Evolutionary conservation across 2,797 vertebrate genomes (phyloP), one percentile per base, ranked within the genome.

Genomic region (Crenichthys baileyi): DNA sequence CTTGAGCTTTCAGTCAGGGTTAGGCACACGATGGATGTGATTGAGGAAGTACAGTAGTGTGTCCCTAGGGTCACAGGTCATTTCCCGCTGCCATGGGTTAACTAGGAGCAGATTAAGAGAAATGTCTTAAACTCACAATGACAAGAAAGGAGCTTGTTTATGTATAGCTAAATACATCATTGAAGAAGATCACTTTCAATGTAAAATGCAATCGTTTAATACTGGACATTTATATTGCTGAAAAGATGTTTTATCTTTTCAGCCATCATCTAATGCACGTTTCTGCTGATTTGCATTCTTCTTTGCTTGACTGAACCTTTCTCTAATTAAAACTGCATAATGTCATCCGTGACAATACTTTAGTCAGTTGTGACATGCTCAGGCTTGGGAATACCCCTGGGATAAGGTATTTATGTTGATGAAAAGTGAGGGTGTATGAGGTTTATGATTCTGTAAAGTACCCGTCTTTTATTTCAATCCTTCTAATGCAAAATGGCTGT

Each of bases 41-140:
- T 92, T 92, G 90, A 91, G 90, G 91, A 93, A 94, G 94, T 95
- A 95, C 94, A 95, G 94, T 95, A 95, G 93, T 92, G 89, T 80
- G 80, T 92, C 91, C 90, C 87, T 29, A 39, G 74, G 87, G 88
- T 90, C 87, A 87, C 91, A 93, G 93, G 90, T 94, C 87, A 90
- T 90, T 95, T 95, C 93, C 95, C 94, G 74, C 90, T 94, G 91
- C 87, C 88, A 87, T 18, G 0, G 86, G 91, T 93, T 93, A 92
- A 93, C 90, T 70, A 91, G 85, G 83, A 93, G 78, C 91, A 93
- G 92, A 93, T 93, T 91, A 94, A 84, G 87, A 90, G 84, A 94
- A 92, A 92, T 85, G 68, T 72, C 76, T 86, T 80, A 46, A 85
- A 90, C 81, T 87, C 83, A 84, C 74, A 78, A 41, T 89, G 88